Conservation (phyloP, 2,797 vertebrate species). For the Adrianichthys oophorus region DNA sequence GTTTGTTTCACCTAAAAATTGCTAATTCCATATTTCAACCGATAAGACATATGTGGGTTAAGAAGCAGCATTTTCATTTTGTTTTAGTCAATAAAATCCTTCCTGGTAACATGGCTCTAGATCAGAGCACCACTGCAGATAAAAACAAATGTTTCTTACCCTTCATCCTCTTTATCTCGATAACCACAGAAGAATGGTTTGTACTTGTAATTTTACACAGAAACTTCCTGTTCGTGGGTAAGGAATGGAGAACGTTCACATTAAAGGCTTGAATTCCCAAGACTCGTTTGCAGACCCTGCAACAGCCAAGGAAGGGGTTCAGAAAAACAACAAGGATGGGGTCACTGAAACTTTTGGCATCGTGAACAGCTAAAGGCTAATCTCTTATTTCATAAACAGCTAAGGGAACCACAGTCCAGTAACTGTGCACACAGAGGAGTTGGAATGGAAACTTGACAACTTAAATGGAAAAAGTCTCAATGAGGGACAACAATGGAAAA, state of each 20-base stretch:
- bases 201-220: constrained; percentile 43
- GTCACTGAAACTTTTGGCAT: constrained; percentile 20
- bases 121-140: constrained; percentile 11
- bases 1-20: constrained; percentile 1
- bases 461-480: constrained; percentile 35
- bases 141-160: constrained; percentile 7
- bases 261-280: constrained; percentile 46
- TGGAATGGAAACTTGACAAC: constrained; percentile 18
- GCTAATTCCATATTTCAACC: constrained; percentile 9
- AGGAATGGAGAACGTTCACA: constrained; percentile 24
- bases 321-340: constrained; percentile 31
- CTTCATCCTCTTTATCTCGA: constrained; percentile 21
- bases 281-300: constrained; percentile 37
- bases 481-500: constrained; percentile 22
- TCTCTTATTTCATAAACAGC: constrained; percentile 19
- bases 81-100: constrained; percentile 4
- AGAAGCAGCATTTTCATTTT: neutral
- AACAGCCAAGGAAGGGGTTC: constrained; percentile 37
- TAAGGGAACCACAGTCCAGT: constrained; percentile 16
- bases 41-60: neutral
- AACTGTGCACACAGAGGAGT: constrained; percentile 25
- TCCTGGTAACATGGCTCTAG: constrained; percentile 6
- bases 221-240: constrained; percentile 45
- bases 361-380: constrained; percentile 16
- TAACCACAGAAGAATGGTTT: constrained; percentile 34